These are phyloP conservation scores for Recurvirostra avosetta DNA, from an alignment of 2,113 vertebrate genomes.

Conservation along the genomic window DNA sequence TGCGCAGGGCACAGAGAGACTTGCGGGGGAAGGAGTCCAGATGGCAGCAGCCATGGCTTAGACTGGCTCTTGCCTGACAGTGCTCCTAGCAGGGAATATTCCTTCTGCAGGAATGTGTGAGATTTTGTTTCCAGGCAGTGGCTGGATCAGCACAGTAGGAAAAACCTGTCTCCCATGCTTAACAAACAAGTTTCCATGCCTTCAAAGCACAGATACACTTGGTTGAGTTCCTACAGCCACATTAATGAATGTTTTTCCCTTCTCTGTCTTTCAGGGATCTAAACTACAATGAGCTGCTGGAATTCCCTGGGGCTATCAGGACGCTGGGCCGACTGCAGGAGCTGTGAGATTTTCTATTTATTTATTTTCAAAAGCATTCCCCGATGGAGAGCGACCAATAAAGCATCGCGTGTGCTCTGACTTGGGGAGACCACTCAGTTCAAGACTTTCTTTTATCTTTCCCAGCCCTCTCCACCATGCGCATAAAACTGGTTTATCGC, in stretches of 20 bases:
- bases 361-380: not conserved
- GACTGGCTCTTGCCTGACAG: not conserved
- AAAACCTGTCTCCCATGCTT: slow-evolving; percentile 23
- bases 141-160: slow-evolving; percentile 12
- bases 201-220: slow-evolving; percentile 12
- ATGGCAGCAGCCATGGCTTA: not conserved
- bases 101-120: not conserved
- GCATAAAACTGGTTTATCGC: not conserved
- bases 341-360: slow-evolving; percentile 81
- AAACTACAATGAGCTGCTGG: slow-evolving; percentile 91
- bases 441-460: not conserved
- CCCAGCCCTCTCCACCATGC: not conserved
- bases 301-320: slow-evolving; percentile 90
- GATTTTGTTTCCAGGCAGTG: slow-evolving; percentile 39
- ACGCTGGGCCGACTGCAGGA: slow-evolving; percentile 92
- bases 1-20: not conserved
- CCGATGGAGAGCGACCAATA: not conserved
- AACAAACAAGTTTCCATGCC: slow-evolving; percentile 35
- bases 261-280: slow-evolving; percentile 81
- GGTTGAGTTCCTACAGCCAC: not conserved
- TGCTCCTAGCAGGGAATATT: not conserved
- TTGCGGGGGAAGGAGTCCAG: not conserved
- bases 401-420: accelerated
- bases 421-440: not conserved
- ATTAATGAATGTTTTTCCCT: slow-evolving; percentile 24